phyloP scores from a whole-genome alignment of 2,797 vertebrate genomes.

The Melopsittacus undulatus region DNA sequence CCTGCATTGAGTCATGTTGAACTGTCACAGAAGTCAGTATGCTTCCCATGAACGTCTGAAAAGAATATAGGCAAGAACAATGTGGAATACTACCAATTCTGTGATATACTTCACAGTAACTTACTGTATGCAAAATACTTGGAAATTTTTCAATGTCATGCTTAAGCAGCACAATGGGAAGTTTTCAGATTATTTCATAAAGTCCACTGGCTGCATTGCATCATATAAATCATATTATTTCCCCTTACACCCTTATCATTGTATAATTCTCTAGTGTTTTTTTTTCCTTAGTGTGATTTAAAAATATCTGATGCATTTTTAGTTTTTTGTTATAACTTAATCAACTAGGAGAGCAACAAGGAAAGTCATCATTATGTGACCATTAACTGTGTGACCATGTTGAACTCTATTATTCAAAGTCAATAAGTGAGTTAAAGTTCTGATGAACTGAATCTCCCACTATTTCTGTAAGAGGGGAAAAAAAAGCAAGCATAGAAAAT shows the following conservation, averaged over 20 bases:
- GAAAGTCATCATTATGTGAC: background rate
- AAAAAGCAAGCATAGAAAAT: background rate
- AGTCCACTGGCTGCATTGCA: background rate
- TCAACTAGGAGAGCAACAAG: background rate
- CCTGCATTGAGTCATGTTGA: background rate
- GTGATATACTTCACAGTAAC: background rate
- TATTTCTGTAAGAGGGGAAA: background rate
- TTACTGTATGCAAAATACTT: background rate
- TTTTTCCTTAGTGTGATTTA: background rate
- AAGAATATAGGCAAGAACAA: background rate
- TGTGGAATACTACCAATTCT: accelerated
- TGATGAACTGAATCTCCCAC: background rate
- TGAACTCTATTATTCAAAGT: background rate
- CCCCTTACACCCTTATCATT: background rate
- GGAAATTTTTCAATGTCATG: background rate
- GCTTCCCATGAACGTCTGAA: background rate
- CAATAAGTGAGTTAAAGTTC: background rate
- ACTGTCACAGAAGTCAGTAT: background rate
- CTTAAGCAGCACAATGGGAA: background rate
- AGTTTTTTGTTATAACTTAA: background rate
- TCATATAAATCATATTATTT: background rate
- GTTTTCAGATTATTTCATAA: background rate
- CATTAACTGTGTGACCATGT: background rate
- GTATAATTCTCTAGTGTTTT: background rate
- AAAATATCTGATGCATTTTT: background rate